A percentile compares a stretch with the other conserved stretches of the same genome.
Evolutionary conservation across 2,888 invertebrate genomes (phyloP).

Genomic region (Scrobipalpa atriplicella): DNA sequence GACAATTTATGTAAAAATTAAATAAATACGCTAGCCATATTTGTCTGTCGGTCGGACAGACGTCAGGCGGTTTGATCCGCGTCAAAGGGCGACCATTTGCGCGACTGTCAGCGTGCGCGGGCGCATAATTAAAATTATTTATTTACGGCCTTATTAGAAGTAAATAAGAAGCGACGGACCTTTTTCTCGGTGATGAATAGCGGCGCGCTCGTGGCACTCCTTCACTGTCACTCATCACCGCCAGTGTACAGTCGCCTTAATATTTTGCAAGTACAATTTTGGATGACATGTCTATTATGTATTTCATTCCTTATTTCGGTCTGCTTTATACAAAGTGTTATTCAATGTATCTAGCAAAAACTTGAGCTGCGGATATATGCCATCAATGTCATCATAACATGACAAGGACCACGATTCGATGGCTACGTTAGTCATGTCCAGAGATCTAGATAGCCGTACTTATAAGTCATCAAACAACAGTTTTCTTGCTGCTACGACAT

Average conservation of each 20-base stretch:
- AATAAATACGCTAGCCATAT: slow-evolving; percentile 32
- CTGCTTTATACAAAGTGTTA: neutral
- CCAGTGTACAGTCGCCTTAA: slow-evolving; percentile 28
- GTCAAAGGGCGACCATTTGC: slow-evolving; percentile 51
- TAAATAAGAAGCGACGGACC: slow-evolving; percentile 51
- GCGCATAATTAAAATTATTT: slow-evolving; percentile 64
- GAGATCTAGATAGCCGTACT: slow-evolving; percentile 12
- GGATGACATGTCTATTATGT: slow-evolving; percentile 7
- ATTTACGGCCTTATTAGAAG: slow-evolving; percentile 61
- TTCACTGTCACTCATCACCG: slow-evolving; percentile 38
- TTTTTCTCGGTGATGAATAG: slow-evolving; percentile 51
- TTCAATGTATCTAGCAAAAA: neutral
- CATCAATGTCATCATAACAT: slow-evolving; percentile 12
- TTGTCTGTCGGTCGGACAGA: slow-evolving; percentile 23
- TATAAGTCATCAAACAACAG: neutral
- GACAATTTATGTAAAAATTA: neutral
- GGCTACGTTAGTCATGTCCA: neutral
- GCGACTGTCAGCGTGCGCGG: slow-evolving; percentile 48
- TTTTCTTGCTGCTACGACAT: neutral
- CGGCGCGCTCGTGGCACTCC: slow-evolving; percentile 43
- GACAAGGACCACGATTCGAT: slow-evolving; percentile 6
- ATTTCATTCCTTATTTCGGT: slow-evolving; percentile 7
- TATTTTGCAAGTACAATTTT: slow-evolving; percentile 21
- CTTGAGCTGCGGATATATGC: neutral
- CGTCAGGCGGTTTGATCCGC: slow-evolving; percentile 38